phyloP scores from a whole-genome alignment of 2,113 vertebrate genomes.

The Corythornis madagascariensis region DNA sequence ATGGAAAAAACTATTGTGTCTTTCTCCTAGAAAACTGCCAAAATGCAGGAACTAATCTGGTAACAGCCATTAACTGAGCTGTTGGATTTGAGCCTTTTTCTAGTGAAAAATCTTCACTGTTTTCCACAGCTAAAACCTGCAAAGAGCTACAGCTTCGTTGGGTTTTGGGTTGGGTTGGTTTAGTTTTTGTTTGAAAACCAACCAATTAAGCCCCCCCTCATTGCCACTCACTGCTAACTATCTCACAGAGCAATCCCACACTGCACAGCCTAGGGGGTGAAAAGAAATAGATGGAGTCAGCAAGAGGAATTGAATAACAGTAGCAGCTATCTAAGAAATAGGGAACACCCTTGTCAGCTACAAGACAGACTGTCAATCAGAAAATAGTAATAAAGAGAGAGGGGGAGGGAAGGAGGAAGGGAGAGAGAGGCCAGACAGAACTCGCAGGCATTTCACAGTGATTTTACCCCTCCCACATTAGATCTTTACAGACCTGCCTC shows the following conservation, averaged over 20 bases:
- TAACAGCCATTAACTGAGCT: neutral
- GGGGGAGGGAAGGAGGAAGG: neutral
- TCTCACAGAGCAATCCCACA: conserved; percentile 29
- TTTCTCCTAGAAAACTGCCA: neutral
- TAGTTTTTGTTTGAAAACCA: neutral
- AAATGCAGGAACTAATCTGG: neutral
- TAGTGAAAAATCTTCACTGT: neutral
- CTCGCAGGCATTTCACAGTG: conserved; percentile 4
- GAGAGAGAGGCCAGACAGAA: conserved; percentile 3
- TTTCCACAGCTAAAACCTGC: conserved; percentile 14
- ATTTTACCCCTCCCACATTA: conserved; percentile 49
- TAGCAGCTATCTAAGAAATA: conserved; percentile 7
- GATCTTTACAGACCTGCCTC: neutral
- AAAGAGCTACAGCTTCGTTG: neutral
- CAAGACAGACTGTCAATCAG: conserved; percentile 19
- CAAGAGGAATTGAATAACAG: conserved; percentile 70
- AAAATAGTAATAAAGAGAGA: neutral
- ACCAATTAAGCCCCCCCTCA: neutral
- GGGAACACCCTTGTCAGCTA: conserved; percentile 37
- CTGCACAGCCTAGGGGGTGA: conserved; percentile 16
- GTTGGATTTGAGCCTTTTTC: neutral
- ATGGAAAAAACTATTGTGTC: neutral
- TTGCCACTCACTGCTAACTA: neutral
- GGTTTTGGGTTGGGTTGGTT: no score
- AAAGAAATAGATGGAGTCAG: conserved; percentile 51